These are phyloP conservation scores for Amiota minor DNA, from an alignment of 2,888 invertebrate species.

Conservation along the genomic window DNA sequence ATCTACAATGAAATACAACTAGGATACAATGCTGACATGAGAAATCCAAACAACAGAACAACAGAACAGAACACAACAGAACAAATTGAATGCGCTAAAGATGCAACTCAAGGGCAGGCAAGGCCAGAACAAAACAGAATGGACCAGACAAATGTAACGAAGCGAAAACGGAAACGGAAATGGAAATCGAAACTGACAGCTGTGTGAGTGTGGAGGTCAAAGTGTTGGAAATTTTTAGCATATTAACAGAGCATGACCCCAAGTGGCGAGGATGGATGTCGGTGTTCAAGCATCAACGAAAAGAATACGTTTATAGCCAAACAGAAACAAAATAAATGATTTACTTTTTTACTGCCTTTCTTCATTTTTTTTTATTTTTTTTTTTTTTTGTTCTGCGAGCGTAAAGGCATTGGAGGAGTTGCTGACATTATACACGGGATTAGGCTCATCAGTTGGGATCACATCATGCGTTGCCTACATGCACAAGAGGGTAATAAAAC, in stretches of 20 bases:
- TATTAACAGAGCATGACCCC: neutral
- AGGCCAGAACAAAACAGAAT: neutral
- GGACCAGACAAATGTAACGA: neutral
- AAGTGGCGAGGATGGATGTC: no score
- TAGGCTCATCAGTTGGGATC: constrained; percentile 19
- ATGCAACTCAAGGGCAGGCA: constrained; percentile 1
- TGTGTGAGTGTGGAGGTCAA: no score
- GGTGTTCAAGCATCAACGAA: neutral
- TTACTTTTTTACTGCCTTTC: neutral
- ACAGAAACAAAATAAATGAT: constrained; percentile 2
- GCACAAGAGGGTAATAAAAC: constrained; percentile 7
- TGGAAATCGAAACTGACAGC: neutral
- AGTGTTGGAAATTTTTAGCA: neutral
- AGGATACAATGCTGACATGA: neutral
- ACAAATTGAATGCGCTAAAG: neutral
- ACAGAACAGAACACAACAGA: neutral
- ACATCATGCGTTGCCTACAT: neutral
- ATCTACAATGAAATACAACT: neutral
- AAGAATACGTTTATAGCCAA: neutral
- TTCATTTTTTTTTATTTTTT: neutral
- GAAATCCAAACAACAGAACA: neutral
- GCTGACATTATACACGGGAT: constrained; percentile 8
- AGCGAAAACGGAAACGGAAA: constrained; percentile 20
- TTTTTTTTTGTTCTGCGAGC: neutral
- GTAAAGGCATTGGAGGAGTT: neutral